Evolutionary conservation across 2,113 vertebrate species (phyloP).

Genomic region (Tinamus guttatus): DNA sequence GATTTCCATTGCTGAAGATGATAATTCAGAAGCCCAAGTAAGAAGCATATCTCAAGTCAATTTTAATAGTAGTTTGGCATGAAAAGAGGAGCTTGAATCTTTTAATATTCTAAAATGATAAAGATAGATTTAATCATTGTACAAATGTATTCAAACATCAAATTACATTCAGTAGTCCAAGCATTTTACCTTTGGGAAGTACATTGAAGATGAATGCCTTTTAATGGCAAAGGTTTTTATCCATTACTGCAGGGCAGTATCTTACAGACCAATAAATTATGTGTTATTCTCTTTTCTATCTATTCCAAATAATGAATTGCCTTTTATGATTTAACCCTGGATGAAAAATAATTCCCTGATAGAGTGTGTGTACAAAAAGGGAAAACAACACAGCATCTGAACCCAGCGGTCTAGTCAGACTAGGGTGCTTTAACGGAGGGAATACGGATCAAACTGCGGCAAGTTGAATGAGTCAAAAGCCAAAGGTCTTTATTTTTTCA

Average conservation of each 20-base stretch:
- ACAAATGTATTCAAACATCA: slow-evolving; percentile 20
- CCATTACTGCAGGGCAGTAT: not conserved
- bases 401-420: too few relatives aligned
- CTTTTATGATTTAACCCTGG: not conserved
- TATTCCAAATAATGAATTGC: not conserved
- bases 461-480: not conserved
- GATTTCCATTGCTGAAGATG: slow-evolving; percentile 26
- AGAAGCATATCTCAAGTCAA: not conserved
- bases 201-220: not conserved
- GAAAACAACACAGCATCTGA: not conserved
- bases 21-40: not conserved
- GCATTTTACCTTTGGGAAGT: not conserved
- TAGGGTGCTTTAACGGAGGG: not conserved
- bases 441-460: not conserved
- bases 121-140: slow-evolving; percentile 4
- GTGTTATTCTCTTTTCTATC: not conserved
- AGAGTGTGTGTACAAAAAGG: not conserved
- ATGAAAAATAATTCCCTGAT: not conserved
- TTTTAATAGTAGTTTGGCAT: slow-evolving; percentile 13
- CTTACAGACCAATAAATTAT: not conserved
- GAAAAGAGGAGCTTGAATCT: not conserved
- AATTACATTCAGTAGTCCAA: not conserved
- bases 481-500: not conserved
- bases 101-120: not conserved
- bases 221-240: not conserved